Conservation (phyloP, 1,140 invertebrate species). For the Caenorhabditis inopinata region DNA sequence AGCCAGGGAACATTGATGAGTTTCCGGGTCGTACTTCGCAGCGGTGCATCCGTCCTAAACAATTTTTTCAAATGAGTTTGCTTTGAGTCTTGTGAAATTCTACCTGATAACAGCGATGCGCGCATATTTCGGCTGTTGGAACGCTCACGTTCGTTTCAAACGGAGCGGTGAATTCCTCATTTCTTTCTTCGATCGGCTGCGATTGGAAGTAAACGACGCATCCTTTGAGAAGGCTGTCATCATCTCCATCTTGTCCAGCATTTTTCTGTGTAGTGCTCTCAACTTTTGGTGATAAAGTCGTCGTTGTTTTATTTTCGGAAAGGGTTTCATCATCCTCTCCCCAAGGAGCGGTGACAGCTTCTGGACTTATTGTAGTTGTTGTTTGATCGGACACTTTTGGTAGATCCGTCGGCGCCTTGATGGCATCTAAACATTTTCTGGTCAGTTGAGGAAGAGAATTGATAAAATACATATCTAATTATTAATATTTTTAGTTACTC, state of each 20-base stretch:
- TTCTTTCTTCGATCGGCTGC: conserved; percentile 1
- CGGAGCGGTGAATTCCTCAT: conserved; percentile 28
- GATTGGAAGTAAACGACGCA: conserved; percentile 48
- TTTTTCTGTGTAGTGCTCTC: not conserved
- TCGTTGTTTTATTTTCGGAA: not conserved
- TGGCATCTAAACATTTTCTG: no score
- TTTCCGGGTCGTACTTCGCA: conserved; percentile 42
- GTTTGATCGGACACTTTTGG: not conserved
- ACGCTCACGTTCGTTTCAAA: conserved; percentile 36
- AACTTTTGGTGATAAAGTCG: not conserved
- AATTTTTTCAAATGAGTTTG: not conserved
- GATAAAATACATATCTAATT: no score
- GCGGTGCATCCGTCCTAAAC: conserved; percentile 48
- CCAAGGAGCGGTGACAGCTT: not conserved
- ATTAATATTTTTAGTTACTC: no score
- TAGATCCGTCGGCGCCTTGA: not conserved
- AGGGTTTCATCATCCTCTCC: not conserved
- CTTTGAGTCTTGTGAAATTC: not conserved
- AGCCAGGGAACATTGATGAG: conserved; percentile 37
- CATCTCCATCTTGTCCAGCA: not conserved
- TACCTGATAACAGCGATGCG: conserved; percentile 48
- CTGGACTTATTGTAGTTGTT: not conserved
- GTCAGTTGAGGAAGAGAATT: no score
- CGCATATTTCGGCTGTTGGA: conserved; percentile 37
- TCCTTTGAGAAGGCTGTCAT: conserved; percentile 31